Conservation (phyloP, 1,140 invertebrate species). For the Temnothorax longispinosus region DNA sequence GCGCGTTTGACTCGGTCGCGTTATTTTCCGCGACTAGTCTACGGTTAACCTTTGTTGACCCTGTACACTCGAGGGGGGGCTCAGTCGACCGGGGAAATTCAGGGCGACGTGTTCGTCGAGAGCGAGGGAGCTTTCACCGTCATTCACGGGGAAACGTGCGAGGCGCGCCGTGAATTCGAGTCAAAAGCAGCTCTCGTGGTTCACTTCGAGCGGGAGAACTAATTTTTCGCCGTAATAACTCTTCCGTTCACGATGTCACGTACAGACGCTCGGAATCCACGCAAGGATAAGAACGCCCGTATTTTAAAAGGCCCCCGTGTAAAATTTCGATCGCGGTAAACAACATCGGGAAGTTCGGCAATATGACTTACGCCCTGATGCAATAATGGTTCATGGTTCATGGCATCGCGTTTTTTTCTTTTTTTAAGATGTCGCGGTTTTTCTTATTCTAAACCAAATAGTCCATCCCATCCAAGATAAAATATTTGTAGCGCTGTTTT, state of each 20-base stretch:
- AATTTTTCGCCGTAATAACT: conserved; percentile 32
- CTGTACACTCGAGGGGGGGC: conserved; percentile 47
- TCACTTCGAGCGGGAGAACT: conserved; percentile 23
- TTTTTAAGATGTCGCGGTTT: not conserved
- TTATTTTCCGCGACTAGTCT: conserved; percentile 49
- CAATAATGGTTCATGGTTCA: not conserved
- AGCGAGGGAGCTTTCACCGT: conserved; percentile 41
- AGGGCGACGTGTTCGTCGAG: conserved; percentile 40
- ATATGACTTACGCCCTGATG: not conserved
- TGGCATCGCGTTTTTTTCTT: not conserved
- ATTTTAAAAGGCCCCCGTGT: not conserved
- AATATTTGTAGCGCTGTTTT: not conserved
- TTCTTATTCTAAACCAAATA: not conserved
- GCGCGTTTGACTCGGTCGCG: conserved; percentile 28
- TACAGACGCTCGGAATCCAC: conserved; percentile 13
- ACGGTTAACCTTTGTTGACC: conserved; percentile 57
- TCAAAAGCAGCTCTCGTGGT: conserved; percentile 23
- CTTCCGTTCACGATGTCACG: conserved; percentile 32
- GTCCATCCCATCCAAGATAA: not conserved
- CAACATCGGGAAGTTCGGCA: not conserved
- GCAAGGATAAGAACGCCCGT: not conserved
- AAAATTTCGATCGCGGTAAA: not conserved
- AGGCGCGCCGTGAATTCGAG: conserved; percentile 25
- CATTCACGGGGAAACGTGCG: not conserved
- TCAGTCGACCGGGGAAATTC: conserved; percentile 56